phyloP scores from a whole-genome alignment of 92 coral and sea anemone genomes.

The Heliopora coerulea region DNA sequence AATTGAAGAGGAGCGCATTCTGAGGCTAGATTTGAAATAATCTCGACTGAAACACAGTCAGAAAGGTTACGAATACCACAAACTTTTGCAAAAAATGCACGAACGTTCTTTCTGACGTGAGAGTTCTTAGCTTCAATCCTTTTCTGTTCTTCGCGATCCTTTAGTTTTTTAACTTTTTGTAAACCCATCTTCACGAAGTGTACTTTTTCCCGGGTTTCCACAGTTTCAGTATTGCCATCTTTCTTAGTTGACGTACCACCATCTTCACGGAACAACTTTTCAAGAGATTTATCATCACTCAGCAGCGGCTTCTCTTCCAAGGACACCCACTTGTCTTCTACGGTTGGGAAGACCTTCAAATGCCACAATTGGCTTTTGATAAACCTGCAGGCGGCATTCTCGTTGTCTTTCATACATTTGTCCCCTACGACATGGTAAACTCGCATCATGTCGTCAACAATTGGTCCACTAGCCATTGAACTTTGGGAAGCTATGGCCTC shows the following conservation, averaged over 20 bases:
- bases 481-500: slow-evolving; percentile 54
- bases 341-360: slow-evolving; percentile 70
- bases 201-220: slow-evolving; percentile 55
- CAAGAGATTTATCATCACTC: slow-evolving; percentile 64
- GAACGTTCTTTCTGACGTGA: slow-evolving; percentile 9
- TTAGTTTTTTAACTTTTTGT: slow-evolving; percentile 19
- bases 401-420: slow-evolving; percentile 48
- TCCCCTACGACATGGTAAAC: slow-evolving; percentile 71
- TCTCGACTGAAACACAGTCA: slow-evolving; percentile 53
- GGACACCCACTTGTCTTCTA: slow-evolving; percentile 66
- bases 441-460: slow-evolving; percentile 54
- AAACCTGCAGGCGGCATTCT: slow-evolving; percentile 43
- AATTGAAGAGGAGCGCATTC: slow-evolving; percentile 61
- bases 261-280: slow-evolving; percentile 55
- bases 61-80: slow-evolving; percentile 68
- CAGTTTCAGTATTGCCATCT: not conserved
- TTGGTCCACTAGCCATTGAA: slow-evolving; percentile 64
- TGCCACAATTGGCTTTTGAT: slow-evolving; percentile 42
- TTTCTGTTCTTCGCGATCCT: slow-evolving; percentile 34
- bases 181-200: slow-evolving; percentile 65
- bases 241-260: not conserved
- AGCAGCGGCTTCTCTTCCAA: slow-evolving; percentile 68
- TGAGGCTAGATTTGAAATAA: slow-evolving; percentile 45
- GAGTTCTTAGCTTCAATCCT: slow-evolving; percentile 14
- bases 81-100: slow-evolving; percentile 43